These are phyloP conservation scores for Drosophila neocordata DNA, from an alignment of 1,140 invertebrate species.

Conservation along the genomic window DNA sequence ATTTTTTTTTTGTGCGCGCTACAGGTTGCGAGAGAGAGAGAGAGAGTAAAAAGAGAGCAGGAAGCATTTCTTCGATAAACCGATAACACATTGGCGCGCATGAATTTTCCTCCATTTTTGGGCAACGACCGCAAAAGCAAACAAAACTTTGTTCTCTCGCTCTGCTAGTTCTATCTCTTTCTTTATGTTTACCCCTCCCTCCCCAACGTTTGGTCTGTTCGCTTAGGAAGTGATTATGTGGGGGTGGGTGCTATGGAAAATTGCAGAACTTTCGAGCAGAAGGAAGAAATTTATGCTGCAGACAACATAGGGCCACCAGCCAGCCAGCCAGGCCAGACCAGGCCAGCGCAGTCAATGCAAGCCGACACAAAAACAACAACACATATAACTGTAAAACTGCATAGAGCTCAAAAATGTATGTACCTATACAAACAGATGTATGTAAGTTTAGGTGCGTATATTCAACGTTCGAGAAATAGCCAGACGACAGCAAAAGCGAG, in stretches of 20 bases:
- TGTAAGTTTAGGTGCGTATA: not conserved
- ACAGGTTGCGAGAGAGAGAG: slow-evolving; percentile 57
- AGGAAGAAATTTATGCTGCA: slow-evolving; percentile 44
- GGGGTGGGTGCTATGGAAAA: slow-evolving; percentile 31
- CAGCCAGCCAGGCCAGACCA: slow-evolving; percentile 16
- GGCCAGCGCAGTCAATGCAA: slow-evolving; percentile 16
- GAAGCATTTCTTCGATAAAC: slow-evolving; percentile 30
- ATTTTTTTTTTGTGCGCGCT: slow-evolving; percentile 43
- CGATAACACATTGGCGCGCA: slow-evolving; percentile 53
- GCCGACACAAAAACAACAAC: slow-evolving; percentile 26
- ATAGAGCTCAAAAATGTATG: slow-evolving; percentile 14
- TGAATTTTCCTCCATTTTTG: slow-evolving; percentile 63
- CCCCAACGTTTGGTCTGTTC: slow-evolving; percentile 1
- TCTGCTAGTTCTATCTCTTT: not conserved
- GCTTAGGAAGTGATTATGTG: not conserved
- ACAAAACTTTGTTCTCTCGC: slow-evolving; percentile 37
- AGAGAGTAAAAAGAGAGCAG: slow-evolving; percentile 37
- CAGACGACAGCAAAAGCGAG: slow-evolving; percentile 44
- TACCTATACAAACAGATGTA: not conserved
- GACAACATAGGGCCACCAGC: slow-evolving; percentile 10
- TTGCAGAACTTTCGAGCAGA: slow-evolving; percentile 54
- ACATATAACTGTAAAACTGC: slow-evolving; percentile 38
- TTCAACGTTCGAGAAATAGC: slow-evolving; percentile 46
- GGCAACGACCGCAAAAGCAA: slow-evolving; percentile 70
- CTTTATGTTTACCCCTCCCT: not conserved